Evolutionary conservation across 2,797 vertebrate genomes (phyloP).

Genomic region (Microhierax caerulescens): DNA sequence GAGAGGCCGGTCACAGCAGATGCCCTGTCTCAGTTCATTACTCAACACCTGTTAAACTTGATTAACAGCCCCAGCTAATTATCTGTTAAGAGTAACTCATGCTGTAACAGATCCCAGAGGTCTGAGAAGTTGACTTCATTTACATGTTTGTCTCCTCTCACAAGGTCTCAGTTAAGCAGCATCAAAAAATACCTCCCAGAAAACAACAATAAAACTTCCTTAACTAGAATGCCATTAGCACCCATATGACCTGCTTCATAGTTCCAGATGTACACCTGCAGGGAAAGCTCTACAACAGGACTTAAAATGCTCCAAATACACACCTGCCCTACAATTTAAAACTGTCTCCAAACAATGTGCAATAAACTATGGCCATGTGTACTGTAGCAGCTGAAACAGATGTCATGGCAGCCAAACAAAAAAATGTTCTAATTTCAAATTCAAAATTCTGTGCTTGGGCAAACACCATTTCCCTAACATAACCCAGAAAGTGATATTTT

Average conservation of each 20-base stretch:
- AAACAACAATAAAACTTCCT: neutral
- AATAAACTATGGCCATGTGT: neutral
- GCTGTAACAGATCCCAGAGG: slow-evolving; percentile 70
- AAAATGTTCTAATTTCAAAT: neutral
- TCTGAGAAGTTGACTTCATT: slow-evolving; percentile 72
- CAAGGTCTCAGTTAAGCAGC: slow-evolving; percentile 69
- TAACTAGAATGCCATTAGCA: slow-evolving; percentile 16
- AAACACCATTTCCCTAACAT: neutral
- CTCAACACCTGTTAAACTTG: slow-evolving; percentile 78
- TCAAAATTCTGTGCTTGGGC: slow-evolving; percentile 17
- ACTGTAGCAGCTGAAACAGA: slow-evolving; percentile 9
- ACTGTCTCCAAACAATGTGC: neutral
- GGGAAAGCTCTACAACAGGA: neutral
- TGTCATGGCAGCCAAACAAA: slow-evolving; percentile 30
- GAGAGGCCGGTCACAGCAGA: slow-evolving; percentile 72
- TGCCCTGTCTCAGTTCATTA: slow-evolving; percentile 78
- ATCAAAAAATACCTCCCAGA: neutral
- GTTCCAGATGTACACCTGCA: neutral
- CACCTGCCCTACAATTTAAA: neutral
- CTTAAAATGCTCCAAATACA: neutral
- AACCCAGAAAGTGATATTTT: neutral
- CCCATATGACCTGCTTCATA: neutral
- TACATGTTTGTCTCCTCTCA: slow-evolving; percentile 70
- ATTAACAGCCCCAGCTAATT: slow-evolving; percentile 77
- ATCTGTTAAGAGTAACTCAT: slow-evolving; percentile 71